Conservation (phyloP, 2,113 vertebrate species). For the Steatornis caripensis region DNA sequence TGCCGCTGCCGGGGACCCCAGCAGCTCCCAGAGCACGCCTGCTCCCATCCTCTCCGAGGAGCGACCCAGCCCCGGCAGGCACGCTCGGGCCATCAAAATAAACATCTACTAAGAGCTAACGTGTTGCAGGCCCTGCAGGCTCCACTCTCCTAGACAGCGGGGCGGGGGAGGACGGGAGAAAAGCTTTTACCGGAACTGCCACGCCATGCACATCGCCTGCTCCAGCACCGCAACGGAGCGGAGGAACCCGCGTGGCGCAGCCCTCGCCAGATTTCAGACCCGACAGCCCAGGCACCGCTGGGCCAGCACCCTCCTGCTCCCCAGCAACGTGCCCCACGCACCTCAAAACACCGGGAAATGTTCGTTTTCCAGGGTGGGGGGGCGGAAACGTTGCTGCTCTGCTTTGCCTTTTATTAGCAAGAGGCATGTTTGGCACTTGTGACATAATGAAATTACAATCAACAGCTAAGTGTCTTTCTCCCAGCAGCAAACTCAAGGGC, state of each 20-base stretch:
- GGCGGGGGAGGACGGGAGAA: rapidly evolving
- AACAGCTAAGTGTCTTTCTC: conserved; percentile 26
- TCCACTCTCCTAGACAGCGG: rapidly evolving
- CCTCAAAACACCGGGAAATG: not conserved
- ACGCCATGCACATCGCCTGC: rapidly evolving
- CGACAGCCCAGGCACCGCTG: not conserved
- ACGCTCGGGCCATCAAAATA: not conserved
- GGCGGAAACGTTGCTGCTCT: not conserved
- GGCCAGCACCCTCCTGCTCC: not conserved
- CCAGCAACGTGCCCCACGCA: not conserved
- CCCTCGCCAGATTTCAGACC: not conserved
- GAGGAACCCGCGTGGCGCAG: rapidly evolving
- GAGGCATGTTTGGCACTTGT: conserved; percentile 21
- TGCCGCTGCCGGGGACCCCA: rapidly evolving
- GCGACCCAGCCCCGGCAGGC: not conserved
- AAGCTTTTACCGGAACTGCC: not conserved
- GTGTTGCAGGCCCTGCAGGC: conserved; percentile 3
- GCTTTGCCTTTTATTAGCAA: conserved; percentile 35
- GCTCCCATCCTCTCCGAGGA: not conserved
- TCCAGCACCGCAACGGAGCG: not conserved
- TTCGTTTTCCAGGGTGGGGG: not conserved
- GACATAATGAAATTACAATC: conserved; percentile 31
- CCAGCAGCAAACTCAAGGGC: conserved; percentile 19
- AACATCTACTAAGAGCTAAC: not conserved
- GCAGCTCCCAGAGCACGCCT: not conserved